These are phyloP conservation scores for Laothoe populi DNA, from an alignment of 2,888 invertebrate genomes.

Conservation along the genomic window DNA sequence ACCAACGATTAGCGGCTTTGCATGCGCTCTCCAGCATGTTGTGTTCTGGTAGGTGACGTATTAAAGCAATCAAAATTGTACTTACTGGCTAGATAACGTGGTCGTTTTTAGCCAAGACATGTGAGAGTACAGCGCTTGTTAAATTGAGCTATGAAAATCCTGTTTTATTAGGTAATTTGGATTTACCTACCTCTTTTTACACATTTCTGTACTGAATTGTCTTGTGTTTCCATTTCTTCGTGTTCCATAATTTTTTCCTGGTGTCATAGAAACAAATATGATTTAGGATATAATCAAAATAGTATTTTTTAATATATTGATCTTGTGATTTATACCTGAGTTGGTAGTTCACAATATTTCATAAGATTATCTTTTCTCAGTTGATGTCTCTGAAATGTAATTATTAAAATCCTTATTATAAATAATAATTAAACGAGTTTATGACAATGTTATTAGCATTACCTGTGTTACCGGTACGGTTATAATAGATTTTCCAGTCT, in stretches of 20 bases:
- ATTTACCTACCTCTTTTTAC: not conserved
- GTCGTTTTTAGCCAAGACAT: too few relatives aligned
- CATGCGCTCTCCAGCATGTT: too few relatives aligned
- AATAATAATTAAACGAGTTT: not conserved
- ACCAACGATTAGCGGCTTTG: too few relatives aligned
- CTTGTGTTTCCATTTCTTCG: constrained; percentile 56
- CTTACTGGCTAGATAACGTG: too few relatives aligned
- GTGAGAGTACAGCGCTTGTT: too few relatives aligned
- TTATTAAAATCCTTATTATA: not conserved
- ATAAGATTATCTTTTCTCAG: constrained; percentile 35
- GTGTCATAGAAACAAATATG: constrained; percentile 3
- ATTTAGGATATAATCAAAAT: not conserved
- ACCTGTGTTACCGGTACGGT: constrained; percentile 52
- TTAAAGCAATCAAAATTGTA: too few relatives aligned
- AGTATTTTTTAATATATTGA: not conserved
- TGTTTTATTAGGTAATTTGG: not conserved
- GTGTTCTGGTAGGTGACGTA: too few relatives aligned
- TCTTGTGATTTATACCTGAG: constrained; percentile 48
- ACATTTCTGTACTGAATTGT: constrained; percentile 37
- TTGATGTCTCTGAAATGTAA: constrained; percentile 39
- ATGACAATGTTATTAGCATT: not conserved
- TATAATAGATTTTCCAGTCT: constrained; percentile 44
- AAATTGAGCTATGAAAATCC: too few relatives aligned
- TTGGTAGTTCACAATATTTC: constrained; percentile 44
- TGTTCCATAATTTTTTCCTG: constrained; percentile 62